phyloP scores from a whole-genome alignment of 1,140 invertebrate genomes.

The Nephila pilipes region DNA sequence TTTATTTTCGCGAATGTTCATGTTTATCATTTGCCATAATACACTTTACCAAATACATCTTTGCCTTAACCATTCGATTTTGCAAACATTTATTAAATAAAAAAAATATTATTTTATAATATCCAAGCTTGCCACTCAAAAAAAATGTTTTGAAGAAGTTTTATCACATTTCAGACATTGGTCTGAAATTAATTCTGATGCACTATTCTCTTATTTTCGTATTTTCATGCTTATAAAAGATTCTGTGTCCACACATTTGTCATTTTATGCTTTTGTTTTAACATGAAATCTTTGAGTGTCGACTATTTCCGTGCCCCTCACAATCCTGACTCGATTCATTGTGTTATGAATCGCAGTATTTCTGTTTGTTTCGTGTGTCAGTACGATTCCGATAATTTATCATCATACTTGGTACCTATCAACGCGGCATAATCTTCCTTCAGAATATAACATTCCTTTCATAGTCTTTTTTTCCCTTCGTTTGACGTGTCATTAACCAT shows the following conservation, averaged over 20 bases:
- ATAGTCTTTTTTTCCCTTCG: neutral
- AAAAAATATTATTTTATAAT: too few relatives aligned
- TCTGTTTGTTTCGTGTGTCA: conserved; percentile 3
- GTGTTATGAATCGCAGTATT: neutral
- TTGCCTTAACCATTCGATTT: too few relatives aligned
- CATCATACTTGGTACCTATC: conserved; percentile 46
- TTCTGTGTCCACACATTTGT: neutral
- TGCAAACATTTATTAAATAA: too few relatives aligned
- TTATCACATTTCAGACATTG: neutral
- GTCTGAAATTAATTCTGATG: neutral
- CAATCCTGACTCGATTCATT: neutral
- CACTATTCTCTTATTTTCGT: neutral
- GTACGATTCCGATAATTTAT: conserved; percentile 18
- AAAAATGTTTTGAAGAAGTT: too few relatives aligned
- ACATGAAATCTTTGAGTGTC: neutral
- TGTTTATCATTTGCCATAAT: too few relatives aligned
- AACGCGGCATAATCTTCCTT: conserved; percentile 3
- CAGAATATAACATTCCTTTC: neutral
- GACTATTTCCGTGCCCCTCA: neutral
- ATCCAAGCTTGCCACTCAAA: too few relatives aligned
- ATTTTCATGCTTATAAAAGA: neutral
- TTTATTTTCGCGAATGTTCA: too few relatives aligned
- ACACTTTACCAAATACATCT: too few relatives aligned
- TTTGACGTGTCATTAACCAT: conserved; percentile 41
- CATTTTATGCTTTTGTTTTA: neutral